Base-by-base conservation (phyloP, 2,113 vertebrate species). In the Dolichallabes microphthalmus region DNA sequence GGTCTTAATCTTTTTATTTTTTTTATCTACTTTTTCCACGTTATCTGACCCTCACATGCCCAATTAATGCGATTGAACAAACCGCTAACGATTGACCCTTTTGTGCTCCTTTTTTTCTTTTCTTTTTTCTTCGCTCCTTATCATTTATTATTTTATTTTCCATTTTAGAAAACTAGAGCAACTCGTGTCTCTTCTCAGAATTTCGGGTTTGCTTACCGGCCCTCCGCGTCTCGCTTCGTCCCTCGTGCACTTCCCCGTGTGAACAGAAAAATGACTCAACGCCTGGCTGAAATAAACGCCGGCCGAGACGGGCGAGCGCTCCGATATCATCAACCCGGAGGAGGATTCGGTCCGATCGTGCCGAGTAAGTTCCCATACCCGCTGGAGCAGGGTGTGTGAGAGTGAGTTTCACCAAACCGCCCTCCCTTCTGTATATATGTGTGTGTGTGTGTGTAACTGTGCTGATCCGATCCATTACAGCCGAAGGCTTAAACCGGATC, bases 311-410 rank as follows among this genome's bases (percentile, higher is more conserved):
- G 32, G 20, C 39, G 12, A 74, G 39, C 52, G 25, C 20, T 50
- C 22, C 14, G 69, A 73, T 73, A 52, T 14, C 45, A 74, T 74
- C 71, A 74, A n/a, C 71, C 71, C 71, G 39, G 71, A 74, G 71
- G 71, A 74, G 71, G 71, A 52, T 52, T 52, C 39, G 12, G 71
- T 74, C 71, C 39, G n/a, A n/a, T 50, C 22, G 7, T 25, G 45
- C 39, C 1, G 45, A 74, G 39, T 74, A 25, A 73, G 50, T 73
- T 74, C 71, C 12, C 39, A 74, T 74, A 25, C 50, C 71, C 71
- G 5, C 39, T 14, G 39, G 39, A 74, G 22, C 45, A 14, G 60
- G 11, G 58, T 27, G 25, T 0, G 58, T 35, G 53, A 32, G 76
- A 30, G 14, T 14, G 73, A 53, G 50, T 15, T 76, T 76, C 53